Conservation (phyloP, 2,888 invertebrate genomes). For the Balanococcus diminutus region DNA sequence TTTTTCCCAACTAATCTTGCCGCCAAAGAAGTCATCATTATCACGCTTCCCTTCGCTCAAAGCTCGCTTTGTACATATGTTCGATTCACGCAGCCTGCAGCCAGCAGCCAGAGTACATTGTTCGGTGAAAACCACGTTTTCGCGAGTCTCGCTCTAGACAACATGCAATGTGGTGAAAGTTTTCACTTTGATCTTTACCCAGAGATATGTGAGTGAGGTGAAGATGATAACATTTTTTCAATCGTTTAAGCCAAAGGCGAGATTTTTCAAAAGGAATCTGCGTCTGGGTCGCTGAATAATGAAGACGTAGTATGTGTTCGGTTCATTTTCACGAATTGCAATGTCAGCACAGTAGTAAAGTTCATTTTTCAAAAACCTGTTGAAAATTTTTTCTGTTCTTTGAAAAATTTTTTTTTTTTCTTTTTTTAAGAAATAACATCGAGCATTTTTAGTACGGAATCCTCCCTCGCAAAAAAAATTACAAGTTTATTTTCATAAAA, state of each 20-base stretch:
- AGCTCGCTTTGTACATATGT: not conserved
- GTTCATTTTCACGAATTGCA: not conserved
- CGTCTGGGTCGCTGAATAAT: no score
- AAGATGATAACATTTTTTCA: not conserved
- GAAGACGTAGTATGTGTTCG: not conserved
- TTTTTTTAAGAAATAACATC: no score
- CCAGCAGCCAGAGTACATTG: not conserved
- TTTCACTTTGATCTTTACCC: constrained; percentile 26
- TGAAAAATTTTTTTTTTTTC: no score
- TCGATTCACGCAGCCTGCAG: no score
- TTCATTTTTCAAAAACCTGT: constrained; percentile 21
- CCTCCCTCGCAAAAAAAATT: no score
- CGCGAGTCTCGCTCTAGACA: no score
- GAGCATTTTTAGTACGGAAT: no score
- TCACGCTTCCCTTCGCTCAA: not conserved
- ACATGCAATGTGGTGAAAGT: not conserved
- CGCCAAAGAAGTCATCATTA: constrained; percentile 11
- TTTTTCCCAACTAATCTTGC: constrained; percentile 13
- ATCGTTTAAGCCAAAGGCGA: not conserved
- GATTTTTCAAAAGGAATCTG: not conserved
- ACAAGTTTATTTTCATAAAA: no score
- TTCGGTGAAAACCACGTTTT: not conserved
- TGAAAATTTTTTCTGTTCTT: no score
- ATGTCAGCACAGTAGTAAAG: not conserved
- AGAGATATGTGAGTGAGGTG: not conserved